Evolutionary conservation across 2,888 invertebrate species (phyloP).

Genomic region (Hirtodrosophila confusa): DNA sequence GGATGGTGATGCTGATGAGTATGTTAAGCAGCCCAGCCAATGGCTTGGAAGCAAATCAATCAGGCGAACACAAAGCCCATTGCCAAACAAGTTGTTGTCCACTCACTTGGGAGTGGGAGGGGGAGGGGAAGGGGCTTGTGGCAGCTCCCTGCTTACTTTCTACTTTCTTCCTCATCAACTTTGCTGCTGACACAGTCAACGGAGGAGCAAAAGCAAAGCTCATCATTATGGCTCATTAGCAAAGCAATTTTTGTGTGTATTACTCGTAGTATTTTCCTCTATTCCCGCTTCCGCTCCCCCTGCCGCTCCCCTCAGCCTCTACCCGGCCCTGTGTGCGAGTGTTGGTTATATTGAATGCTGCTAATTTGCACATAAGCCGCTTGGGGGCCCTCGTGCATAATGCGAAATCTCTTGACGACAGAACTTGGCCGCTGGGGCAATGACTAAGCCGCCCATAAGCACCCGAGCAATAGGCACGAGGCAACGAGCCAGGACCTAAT

Average conservation of each 20-base stretch:
- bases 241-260: constrained; percentile 73
- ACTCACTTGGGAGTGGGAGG: neutral
- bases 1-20: constrained; percentile 37
- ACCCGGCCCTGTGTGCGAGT: constrained; percentile 27
- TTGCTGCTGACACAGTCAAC: constrained; percentile 36
- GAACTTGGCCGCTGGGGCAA: constrained; percentile 49
- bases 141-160: neutral
- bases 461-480: constrained; percentile 24
- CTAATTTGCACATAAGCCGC: constrained; percentile 79
- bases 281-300: constrained; percentile 1
- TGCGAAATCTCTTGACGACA: constrained; percentile 62
- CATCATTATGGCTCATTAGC: constrained; percentile 80
- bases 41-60: constrained; percentile 71
- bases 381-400: constrained; percentile 59
- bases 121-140: neutral
- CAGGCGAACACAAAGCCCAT: constrained; percentile 51
- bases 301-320: neutral
- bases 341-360: constrained; percentile 74
- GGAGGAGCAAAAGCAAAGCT: constrained; percentile 56
- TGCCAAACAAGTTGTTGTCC: constrained; percentile 53
- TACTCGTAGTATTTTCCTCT: constrained; percentile 28
- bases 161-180: constrained; percentile 5
- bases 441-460: constrained; percentile 59
- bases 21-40: constrained; percentile 50
- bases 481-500: constrained; percentile 48